Conservation (phyloP, 2,888 invertebrate genomes). For the Clepsis dumicolana region DNA sequence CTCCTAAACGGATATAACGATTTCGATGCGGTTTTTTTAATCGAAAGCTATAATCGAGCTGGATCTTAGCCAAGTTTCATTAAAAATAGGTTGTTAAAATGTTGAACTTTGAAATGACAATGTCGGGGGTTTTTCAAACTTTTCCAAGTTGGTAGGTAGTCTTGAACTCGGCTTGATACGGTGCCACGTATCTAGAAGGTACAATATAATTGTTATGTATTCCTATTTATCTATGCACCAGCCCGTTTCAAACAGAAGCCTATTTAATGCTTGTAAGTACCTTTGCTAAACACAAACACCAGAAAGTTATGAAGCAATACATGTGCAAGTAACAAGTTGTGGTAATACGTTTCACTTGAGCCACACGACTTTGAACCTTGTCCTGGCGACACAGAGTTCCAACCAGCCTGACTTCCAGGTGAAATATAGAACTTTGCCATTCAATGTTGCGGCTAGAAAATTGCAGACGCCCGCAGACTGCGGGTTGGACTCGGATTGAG, state of each 20-base stretch:
- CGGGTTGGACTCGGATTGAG: constrained; percentile 11
- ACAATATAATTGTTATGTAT: too few relatives aligned
- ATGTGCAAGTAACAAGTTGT: not conserved
- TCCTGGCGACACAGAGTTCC: not conserved
- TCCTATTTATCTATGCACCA: too few relatives aligned
- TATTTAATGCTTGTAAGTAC: not conserved
- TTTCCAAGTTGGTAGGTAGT: too few relatives aligned
- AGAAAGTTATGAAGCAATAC: not conserved
- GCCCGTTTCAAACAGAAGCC: not conserved
- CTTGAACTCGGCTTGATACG: too few relatives aligned
- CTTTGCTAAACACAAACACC: not conserved
- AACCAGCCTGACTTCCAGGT: not conserved
- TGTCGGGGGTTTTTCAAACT: too few relatives aligned
- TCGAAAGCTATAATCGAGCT: too few relatives aligned
- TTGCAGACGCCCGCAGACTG: constrained; percentile 12
- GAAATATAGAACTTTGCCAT: not conserved
- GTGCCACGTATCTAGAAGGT: too few relatives aligned
- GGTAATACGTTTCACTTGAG: not conserved
- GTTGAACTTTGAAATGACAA: too few relatives aligned
- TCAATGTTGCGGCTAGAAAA: constrained; percentile 11
- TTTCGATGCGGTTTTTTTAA: too few relatives aligned
- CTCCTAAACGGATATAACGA: too few relatives aligned
- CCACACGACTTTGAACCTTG: not conserved
- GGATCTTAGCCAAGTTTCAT: too few relatives aligned
- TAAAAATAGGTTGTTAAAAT: too few relatives aligned